phyloP scores from a whole-genome alignment of 2,888 invertebrate genomes.

The Limnephilus rhombicus region DNA sequence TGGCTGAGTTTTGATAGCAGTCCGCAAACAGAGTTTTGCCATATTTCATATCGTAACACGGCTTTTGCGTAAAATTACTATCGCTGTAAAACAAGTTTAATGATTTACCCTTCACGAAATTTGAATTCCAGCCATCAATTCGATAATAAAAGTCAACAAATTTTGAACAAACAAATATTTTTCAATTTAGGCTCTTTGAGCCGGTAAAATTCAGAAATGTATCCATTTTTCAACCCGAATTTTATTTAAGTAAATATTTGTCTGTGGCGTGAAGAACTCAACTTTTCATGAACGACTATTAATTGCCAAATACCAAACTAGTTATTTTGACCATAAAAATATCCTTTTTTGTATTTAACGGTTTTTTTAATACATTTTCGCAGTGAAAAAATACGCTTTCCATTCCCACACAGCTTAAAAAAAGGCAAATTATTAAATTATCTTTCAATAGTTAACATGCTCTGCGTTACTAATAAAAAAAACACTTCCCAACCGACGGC shows the following conservation, averaged over 20 bases:
- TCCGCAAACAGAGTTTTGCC: not conserved
- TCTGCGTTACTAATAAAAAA: too few relatives aligned
- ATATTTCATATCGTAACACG: not conserved
- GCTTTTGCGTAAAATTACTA: not conserved
- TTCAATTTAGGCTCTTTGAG: not conserved
- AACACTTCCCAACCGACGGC: too few relatives aligned
- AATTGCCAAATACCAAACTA: too few relatives aligned
- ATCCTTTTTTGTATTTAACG: too few relatives aligned
- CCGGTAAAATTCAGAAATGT: not conserved
- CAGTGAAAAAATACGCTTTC: too few relatives aligned
- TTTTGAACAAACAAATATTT: not conserved
- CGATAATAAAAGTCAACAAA: slow-evolving; percentile 1
- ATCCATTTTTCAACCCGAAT: not conserved
- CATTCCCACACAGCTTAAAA: too few relatives aligned
- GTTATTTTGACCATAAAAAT: too few relatives aligned
- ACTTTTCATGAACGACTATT: too few relatives aligned
- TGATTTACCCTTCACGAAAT: not conserved
- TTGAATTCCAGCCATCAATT: not conserved
- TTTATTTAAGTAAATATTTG: not conserved
- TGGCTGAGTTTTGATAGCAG: not conserved
- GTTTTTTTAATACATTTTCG: too few relatives aligned
- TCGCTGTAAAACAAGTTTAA: not conserved
- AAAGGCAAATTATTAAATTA: too few relatives aligned
- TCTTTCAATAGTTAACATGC: too few relatives aligned
- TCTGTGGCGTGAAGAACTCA: not conserved